Evolutionary conservation across 2,888 invertebrate species (phyloP).

Genomic region (Agrochola lota): DNA sequence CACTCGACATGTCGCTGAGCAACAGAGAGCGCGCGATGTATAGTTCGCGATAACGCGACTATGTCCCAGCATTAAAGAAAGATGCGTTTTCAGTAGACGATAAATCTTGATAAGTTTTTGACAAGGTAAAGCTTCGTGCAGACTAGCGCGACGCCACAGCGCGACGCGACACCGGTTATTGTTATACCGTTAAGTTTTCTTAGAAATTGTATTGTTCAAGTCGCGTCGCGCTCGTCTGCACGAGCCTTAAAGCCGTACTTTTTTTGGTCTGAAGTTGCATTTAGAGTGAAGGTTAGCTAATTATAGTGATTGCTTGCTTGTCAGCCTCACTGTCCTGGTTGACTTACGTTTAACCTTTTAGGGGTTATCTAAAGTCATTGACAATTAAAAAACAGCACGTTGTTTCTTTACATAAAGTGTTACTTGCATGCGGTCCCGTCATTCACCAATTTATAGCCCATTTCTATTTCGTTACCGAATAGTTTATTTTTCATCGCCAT

Average conservation of each 20-base stretch:
- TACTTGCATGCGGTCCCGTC: not conserved
- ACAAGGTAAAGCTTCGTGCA: not conserved
- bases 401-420: not conserved
- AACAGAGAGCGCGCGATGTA: no score
- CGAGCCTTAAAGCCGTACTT: not conserved
- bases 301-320: slow-evolving; percentile 7
- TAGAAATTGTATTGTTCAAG: no score
- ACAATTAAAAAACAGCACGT: not conserved
- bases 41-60: no score
- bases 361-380: not conserved
- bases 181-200: no score
- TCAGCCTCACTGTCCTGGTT: not conserved
- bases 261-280: not conserved
- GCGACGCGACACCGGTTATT: no score
- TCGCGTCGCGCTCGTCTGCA: no score
- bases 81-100: not conserved
- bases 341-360: slow-evolving; percentile 8
- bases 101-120: not conserved
- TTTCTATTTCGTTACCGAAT: slow-evolving; percentile 39
- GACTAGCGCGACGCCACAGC: no score
- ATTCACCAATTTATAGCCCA: slow-evolving; percentile 28
- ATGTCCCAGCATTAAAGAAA: not conserved
- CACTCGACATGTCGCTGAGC: no score
- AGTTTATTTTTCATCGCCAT: slow-evolving; percentile 44
- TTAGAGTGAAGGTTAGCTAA: not conserved